Evolutionary conservation across 2,113 vertebrate genomes (phyloP), one percentile per base, ranked within the genome.

Genomic region (Cyprinodon variegatus): DNA sequence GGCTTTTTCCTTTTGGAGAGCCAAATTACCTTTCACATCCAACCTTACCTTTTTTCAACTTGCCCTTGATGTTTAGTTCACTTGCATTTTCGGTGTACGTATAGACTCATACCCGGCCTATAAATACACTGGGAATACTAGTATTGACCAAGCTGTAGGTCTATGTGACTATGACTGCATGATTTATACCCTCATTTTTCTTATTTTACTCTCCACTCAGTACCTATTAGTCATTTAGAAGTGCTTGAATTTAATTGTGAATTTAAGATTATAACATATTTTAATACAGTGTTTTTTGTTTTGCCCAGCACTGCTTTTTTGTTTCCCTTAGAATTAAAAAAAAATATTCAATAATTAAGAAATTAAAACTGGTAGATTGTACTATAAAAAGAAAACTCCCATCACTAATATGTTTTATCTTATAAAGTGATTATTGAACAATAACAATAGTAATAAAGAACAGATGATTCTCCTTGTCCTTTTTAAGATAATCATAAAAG

Each of bases 41-140:
- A 86, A 90, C 86, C 85, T 89, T 91, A 70, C 63, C 68, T 79
- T 87, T 29, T 85, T 84, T 86, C 83, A 76, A 82, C 84, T 87
- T 87, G 88, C 90, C 92, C 93, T 93, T 94, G 90, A 94, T 88
- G 93, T 94, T 94, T 90, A 84, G 88, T 89, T 83, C 63, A 70
- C 90, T 84, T 89, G 85, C 86, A 87, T 85, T 82, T 72, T 64
- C 62, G 72, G 78, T 17, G 61, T 50, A 82, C 72, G 46, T 82
- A 85, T 68, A 77, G 77, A 84, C 76, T 82, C 83, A 77, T 60
- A 70, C 66, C 36, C 53, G 64, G 62, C 48, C 72, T 72, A 70
- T 61, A 45, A 64, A 70, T 14, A 48, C 67, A 53, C 48, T 4
- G 46, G 4, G 14, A 48, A 40, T 66, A 22, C 37, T 60, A 61